Percentiles rank a stretch among this genome's conserved stretches.
Conservation (phyloP, 2,113 vertebrate species). For the Cygnus buccinator region DNA sequence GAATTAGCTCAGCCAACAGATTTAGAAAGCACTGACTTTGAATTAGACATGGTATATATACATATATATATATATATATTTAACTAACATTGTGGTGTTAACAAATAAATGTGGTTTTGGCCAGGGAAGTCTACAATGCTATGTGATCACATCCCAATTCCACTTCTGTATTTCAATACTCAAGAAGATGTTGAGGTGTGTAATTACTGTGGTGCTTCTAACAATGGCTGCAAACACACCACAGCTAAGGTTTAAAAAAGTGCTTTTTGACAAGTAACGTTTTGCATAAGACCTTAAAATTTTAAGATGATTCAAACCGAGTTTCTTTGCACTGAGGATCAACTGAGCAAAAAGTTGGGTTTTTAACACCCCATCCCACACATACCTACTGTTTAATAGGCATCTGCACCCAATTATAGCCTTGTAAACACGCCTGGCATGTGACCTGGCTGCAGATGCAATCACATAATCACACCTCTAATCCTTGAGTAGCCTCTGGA, state of each 20-base stretch:
- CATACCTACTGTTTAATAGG: background rate
- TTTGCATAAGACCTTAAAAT: background rate
- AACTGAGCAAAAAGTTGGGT: background rate
- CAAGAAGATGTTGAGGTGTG: background rate
- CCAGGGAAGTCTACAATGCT: background rate
- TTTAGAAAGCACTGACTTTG: background rate
- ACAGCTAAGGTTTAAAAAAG: background rate
- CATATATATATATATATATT: background rate
- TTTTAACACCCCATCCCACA: conserved; percentile 1
- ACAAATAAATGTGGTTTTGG: background rate
- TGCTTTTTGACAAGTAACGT: background rate
- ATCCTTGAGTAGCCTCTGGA: conserved; percentile 39
- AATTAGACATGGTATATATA: background rate
- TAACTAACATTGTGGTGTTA: background rate
- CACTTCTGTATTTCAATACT: background rate
- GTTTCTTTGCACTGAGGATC: background rate
- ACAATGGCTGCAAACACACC: background rate
- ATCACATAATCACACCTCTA: conserved; percentile 45
- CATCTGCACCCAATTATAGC: conserved; percentile 10
- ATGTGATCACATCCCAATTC: background rate
- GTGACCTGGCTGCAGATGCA: conserved; percentile 18
- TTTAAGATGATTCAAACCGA: background rate
- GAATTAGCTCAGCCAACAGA: background rate
- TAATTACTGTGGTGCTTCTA: background rate
- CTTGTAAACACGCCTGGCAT: conserved; percentile 29